Conservation (phyloP, 92 coral and sea anemone species). For the Paramuricea clavata region DNA sequence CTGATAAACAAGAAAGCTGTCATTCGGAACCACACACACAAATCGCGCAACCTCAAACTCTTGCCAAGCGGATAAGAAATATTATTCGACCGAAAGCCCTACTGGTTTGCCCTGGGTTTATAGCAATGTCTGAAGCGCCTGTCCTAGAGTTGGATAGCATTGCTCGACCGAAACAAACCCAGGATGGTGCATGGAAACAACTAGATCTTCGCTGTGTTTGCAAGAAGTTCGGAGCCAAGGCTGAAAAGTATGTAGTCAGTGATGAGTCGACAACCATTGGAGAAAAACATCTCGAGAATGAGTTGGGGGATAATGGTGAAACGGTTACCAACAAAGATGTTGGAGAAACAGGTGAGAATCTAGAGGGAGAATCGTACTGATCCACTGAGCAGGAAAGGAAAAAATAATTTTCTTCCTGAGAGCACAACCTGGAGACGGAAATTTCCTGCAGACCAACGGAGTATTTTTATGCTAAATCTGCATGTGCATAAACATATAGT, state of each 20-base stretch:
- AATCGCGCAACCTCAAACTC: neutral
- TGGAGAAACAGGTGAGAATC: neutral
- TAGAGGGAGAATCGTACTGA: too few relatives aligned
- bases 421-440: too few relatives aligned
- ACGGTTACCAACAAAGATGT: neutral
- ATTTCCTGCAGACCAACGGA: too few relatives aligned
- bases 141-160: neutral
- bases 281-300: neutral
- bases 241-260: neutral
- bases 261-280: neutral
- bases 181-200: neutral
- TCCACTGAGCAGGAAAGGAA: too few relatives aligned
- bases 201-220: conserved; percentile 3
- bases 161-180: neutral
- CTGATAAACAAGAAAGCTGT: neutral
- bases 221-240: neutral
- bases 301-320: neutral
- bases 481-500: too few relatives aligned
- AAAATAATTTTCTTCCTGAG: too few relatives aligned
- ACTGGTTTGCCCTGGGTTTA: neutral
- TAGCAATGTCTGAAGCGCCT: neutral
- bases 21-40: neutral
- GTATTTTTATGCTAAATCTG: too few relatives aligned
- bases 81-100: neutral
- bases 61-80: neutral